Conservation (phyloP, 1,140 invertebrate species). For the Hermetia illucens region DNA sequence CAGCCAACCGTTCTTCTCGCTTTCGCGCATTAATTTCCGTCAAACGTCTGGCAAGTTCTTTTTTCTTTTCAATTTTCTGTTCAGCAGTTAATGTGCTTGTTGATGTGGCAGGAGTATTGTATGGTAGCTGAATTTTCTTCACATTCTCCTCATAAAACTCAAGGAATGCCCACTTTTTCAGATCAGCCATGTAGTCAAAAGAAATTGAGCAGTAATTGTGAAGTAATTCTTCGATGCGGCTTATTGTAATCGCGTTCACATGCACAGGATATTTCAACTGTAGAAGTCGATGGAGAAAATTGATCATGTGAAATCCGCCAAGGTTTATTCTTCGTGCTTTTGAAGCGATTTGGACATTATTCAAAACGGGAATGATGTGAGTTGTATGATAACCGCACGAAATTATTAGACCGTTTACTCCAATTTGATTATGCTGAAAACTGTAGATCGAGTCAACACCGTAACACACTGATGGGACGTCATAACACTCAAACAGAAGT, state of each 20-base stretch:
- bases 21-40: constrained; percentile 77
- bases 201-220: constrained; percentile 67
- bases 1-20: constrained; percentile 66
- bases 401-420: constrained; percentile 57
- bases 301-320: constrained; percentile 73
- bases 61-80: constrained; percentile 72
- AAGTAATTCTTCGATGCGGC: constrained; percentile 73
- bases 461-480: constrained; percentile 70
- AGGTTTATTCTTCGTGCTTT: constrained; percentile 72
- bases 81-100: constrained; percentile 49
- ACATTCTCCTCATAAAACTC: constrained; percentile 77
- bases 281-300: constrained; percentile 76
- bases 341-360: constrained; percentile 50
- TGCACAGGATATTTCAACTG: constrained; percentile 91
- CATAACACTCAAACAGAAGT: constrained; percentile 87
- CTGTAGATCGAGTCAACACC: constrained; percentile 80
- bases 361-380: constrained; percentile 71
- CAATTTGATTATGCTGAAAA: constrained; percentile 50
- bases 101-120: constrained; percentile 39
- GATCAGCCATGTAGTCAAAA: constrained; percentile 61
- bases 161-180: constrained; percentile 62
- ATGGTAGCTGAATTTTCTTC: constrained; percentile 72
- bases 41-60: constrained; percentile 64
- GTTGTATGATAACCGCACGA: constrained; percentile 77
- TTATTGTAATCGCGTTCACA: constrained; percentile 70